phyloP scores from a whole-genome alignment of 2,113 vertebrate species.

The Sinocyclocheilus anophthalmus region DNA sequence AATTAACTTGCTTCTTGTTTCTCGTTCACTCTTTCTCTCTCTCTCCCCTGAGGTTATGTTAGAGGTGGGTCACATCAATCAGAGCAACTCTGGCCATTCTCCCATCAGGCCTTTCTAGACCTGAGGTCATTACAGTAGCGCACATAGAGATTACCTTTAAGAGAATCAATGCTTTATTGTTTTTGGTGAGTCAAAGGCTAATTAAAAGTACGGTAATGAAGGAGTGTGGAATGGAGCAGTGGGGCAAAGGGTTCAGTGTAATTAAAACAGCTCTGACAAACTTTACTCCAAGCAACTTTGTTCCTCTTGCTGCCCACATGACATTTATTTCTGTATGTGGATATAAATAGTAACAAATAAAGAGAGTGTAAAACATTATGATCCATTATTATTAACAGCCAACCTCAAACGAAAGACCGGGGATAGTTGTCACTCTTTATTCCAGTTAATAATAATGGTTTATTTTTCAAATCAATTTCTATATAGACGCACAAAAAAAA shows the following conservation, averaged over 20 bases:
- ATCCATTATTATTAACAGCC: background rate
- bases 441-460: background rate
- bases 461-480: background rate
- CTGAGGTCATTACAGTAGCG: slow-evolving; percentile 71
- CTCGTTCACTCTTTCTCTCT: background rate
- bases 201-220: slow-evolving; percentile 74
- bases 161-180: slow-evolving; percentile 76
- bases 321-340: background rate
- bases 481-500: background rate
- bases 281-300: slow-evolving; percentile 12
- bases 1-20: background rate
- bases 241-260: slow-evolving; percentile 16
- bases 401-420: background rate
- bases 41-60: background rate
- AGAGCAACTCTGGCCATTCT: slow-evolving; percentile 69
- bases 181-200: slow-evolving; percentile 72
- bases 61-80: slow-evolving; percentile 61
- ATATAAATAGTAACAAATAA: background rate
- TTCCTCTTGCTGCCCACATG: background rate
- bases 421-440: background rate
- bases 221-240: slow-evolving; percentile 53
- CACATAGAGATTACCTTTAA: slow-evolving; percentile 75
- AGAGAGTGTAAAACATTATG: background rate
- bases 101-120: slow-evolving; percentile 62
- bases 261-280: slow-evolving; percentile 32